Evolutionary conservation across 2,888 invertebrate genomes (phyloP).

Genomic region (Megastigmus dorsalis): DNA sequence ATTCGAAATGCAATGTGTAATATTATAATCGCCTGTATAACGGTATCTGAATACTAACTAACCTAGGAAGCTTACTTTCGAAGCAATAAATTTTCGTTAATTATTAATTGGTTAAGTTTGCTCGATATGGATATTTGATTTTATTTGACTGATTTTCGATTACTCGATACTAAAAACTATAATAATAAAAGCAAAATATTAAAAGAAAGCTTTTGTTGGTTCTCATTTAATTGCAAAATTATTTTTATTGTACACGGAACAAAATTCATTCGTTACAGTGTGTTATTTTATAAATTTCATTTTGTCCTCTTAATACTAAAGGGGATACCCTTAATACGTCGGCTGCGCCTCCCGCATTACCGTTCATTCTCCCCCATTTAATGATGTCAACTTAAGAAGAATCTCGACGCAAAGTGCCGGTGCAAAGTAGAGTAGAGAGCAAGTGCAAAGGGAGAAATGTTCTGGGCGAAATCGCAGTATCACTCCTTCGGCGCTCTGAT

Average conservation of each 20-base stretch:
- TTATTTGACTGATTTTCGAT: too few species aligned
- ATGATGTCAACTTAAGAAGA: conserved; percentile 27
- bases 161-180: too few species aligned
- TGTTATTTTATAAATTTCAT: neutral
- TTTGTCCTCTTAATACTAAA: neutral
- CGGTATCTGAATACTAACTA: neutral
- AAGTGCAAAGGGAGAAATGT: neutral
- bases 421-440: neutral
- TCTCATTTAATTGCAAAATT: too few species aligned
- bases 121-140: too few species aligned
- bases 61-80: neutral
- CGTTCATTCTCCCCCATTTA: neutral
- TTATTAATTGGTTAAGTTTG: neutral
- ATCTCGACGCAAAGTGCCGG: conserved; percentile 28
- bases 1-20: neutral
- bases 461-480: conserved; percentile 35
- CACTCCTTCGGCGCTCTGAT: conserved; percentile 17
- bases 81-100: neutral
- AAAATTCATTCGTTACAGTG: too few species aligned
- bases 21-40: neutral
- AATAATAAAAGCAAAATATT: too few species aligned
- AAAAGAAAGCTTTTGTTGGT: too few species aligned
- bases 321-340: too few species aligned
- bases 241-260: too few species aligned
- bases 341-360: too few species aligned